Evolutionary conservation across 2,113 vertebrate genomes (phyloP).

Genomic region (Gobio gobio): DNA sequence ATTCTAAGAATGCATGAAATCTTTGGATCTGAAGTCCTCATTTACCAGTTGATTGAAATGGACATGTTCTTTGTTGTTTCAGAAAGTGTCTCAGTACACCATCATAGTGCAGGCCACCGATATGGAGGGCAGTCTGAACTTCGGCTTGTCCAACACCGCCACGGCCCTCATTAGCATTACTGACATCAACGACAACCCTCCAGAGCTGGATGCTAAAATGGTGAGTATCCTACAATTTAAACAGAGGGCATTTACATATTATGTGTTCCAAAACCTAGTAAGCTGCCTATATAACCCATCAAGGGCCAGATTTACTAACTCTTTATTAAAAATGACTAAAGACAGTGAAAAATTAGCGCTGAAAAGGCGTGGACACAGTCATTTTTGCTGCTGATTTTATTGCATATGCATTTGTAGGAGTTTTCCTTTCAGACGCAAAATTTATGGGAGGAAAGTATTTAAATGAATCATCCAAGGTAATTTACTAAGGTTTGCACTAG

Average conservation of each 20-base stretch:
- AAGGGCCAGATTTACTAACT: too few relatives aligned
- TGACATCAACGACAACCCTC: constrained; percentile 96
- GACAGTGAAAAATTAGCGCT: too few relatives aligned
- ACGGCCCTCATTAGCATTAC: constrained; percentile 92
- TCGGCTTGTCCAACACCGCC: constrained; percentile 95
- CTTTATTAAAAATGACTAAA: too few relatives aligned
- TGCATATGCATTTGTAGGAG: too few relatives aligned
- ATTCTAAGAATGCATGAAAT: background rate
- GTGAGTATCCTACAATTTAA: constrained; percentile 74
- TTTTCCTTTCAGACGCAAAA: too few relatives aligned
- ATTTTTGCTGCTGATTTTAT: too few relatives aligned
- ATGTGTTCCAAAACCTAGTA: background rate
- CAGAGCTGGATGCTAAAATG: constrained; percentile 89
- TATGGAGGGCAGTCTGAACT: constrained; percentile 97
- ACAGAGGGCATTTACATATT: background rate
- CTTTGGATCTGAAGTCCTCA: background rate
- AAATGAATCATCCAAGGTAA: too few relatives aligned
- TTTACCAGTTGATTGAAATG: background rate
- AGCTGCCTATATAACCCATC: background rate
- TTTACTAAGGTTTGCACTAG: too few relatives aligned
- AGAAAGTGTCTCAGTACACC: constrained; percentile 97
- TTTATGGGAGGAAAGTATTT: too few relatives aligned
- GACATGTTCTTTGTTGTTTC: constrained; percentile 45
- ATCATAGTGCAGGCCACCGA: constrained; percentile 95
- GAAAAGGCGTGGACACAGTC: too few relatives aligned